Conservation (phyloP, 2,888 invertebrate species). For the Plebejus melissa region DNA sequence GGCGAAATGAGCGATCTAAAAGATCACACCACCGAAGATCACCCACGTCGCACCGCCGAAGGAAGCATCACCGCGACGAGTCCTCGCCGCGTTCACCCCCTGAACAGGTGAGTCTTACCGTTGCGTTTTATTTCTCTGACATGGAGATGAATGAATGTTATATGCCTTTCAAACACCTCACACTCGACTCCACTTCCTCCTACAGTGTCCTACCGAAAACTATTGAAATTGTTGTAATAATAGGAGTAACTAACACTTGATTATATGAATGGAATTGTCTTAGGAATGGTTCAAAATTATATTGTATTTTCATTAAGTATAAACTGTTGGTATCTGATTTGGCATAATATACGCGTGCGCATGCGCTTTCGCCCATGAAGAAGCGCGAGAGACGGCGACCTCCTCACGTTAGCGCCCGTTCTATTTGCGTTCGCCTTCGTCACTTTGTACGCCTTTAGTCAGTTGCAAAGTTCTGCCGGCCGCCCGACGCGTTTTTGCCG, state of each 20-base stretch:
- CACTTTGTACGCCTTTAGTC: conserved; percentile 76
- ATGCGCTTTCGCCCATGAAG: conserved; percentile 77
- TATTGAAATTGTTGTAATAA: conserved; percentile 42
- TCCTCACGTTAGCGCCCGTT: conserved; percentile 76
- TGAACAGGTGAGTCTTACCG: conserved; percentile 70
- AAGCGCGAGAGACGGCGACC: conserved; percentile 77
- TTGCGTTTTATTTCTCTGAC: conserved; percentile 48
- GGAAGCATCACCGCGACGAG: conserved; percentile 79
- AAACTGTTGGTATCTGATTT: conserved; percentile 70
- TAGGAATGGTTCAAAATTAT: neutral
- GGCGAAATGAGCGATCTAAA: conserved; percentile 91
- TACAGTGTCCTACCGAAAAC: conserved; percentile 69
- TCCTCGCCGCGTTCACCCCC: conserved; percentile 70
- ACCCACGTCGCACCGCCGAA: conserved; percentile 86
- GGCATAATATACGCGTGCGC: conserved; percentile 71
- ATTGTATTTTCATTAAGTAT: conserved; percentile 30
- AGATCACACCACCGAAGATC: conserved; percentile 91
- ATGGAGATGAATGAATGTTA: conserved; percentile 52
- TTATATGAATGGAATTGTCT: neutral
- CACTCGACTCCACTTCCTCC: conserved; percentile 50
- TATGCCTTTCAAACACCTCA: conserved; percentile 53
- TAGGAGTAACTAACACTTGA: neutral
- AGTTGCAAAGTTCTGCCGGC: conserved; percentile 74
- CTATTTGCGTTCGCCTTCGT: conserved; percentile 78
- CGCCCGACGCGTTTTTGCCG: conserved; percentile 71